phyloP scores from a whole-genome alignment of 2,113 vertebrate species.

The Oncorhynchus keta region DNA sequence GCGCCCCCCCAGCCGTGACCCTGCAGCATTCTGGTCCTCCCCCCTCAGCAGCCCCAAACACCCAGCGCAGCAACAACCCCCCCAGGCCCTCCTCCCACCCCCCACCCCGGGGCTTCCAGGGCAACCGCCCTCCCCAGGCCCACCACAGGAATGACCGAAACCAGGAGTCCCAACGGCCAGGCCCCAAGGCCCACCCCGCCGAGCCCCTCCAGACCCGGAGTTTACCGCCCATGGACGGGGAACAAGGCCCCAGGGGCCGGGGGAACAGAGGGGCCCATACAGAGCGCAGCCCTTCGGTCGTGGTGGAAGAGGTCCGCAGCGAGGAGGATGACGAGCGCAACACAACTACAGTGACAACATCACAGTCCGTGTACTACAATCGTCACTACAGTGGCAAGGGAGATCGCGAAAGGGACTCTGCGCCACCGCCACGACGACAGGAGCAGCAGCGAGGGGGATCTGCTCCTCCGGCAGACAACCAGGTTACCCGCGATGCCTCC shows the following conservation, averaged over 20 bases:
- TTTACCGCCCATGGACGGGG: constrained; percentile 4
- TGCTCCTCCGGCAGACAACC: constrained; percentile 33
- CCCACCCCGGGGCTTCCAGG: constrained; percentile 51
- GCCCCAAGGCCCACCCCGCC: constrained; percentile 19
- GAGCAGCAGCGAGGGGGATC: constrained; percentile 48
- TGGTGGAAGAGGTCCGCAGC: constrained; percentile 46
- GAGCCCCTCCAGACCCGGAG: constrained; percentile 9
- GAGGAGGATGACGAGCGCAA: constrained; percentile 46
- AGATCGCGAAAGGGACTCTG: constrained; percentile 29
- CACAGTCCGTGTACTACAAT: constrained; percentile 36
- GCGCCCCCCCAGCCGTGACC: constrained; percentile 33
- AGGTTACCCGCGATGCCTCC: constrained; percentile 48
- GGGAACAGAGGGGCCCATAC: constrained; percentile 17
- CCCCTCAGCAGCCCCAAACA: constrained; percentile 14
- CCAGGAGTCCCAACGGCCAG: not conserved
- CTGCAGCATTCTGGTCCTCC: constrained; percentile 2
- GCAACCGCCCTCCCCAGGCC: constrained; percentile 21
- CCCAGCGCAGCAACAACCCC: constrained; percentile 28
- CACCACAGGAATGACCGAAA: constrained; percentile 48
- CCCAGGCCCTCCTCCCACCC: constrained; percentile 43
- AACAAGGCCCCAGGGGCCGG: constrained; percentile 40
- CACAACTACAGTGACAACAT: not conserved
- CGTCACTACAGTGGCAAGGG: not conserved
- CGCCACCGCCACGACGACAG: constrained; percentile 58
- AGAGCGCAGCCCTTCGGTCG: constrained; percentile 33